These are phyloP conservation scores for Speoplatyrhinus poulsoni DNA, from an alignment of 2,113 vertebrate genomes.

Conservation along the genomic window DNA sequence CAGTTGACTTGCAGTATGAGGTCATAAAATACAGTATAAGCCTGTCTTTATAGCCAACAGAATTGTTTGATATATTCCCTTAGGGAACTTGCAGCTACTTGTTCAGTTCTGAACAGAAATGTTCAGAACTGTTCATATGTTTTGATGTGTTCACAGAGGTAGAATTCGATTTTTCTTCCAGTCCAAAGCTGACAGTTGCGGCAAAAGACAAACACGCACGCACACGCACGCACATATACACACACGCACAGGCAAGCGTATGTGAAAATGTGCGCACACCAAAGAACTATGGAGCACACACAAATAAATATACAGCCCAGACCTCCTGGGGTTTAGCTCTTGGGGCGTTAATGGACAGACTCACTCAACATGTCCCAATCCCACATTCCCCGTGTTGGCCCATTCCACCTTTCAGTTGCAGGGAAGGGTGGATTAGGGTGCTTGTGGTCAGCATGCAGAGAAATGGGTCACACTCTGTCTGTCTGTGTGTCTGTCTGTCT, in stretches of 20 bases:
- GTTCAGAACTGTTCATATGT: too few relatives aligned
- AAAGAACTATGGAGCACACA: neutral
- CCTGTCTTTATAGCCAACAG: neutral
- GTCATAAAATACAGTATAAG: too few relatives aligned
- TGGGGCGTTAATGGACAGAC: conserved; percentile 63
- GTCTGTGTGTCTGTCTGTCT: too few relatives aligned
- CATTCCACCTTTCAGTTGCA: conserved; percentile 37
- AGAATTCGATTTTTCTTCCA: conserved; percentile 13
- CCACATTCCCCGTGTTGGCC: conserved; percentile 15
- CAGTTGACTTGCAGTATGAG: too few relatives aligned
- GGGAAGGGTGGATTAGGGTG: conserved; percentile 30
- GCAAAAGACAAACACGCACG: conserved; percentile 20
- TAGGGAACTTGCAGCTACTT: neutral
- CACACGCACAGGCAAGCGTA: neutral
- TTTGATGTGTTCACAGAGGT: neutral
- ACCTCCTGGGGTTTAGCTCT: conserved; percentile 37
- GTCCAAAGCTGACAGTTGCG: conserved; percentile 6
- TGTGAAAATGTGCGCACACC: neutral
- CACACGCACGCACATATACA: conserved; percentile 1
- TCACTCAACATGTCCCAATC: conserved; percentile 57
- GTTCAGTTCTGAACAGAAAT: too few relatives aligned
- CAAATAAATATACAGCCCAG: neutral
- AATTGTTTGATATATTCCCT: neutral
- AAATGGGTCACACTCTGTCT: conserved; percentile 67
- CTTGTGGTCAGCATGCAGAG: conserved; percentile 25